A percentile compares a stretch with the other conserved stretches of the same genome.
Evolutionary conservation across 2,113 vertebrate genomes (phyloP).

Genomic region (Cephalopterus ornatus): DNA sequence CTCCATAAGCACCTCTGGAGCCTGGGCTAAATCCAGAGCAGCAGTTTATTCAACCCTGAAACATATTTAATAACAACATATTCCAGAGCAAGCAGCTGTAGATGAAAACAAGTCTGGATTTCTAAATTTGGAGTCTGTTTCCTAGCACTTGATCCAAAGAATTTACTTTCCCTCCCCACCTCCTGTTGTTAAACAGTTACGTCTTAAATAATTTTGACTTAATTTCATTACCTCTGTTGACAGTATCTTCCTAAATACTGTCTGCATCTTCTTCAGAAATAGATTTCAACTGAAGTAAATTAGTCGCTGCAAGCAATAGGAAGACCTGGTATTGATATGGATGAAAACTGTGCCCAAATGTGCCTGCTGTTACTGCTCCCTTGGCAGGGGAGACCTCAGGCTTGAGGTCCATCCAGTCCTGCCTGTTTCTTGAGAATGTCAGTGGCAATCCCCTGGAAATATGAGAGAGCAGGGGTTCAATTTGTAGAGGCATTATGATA

Average conservation of each 20-base stretch:
- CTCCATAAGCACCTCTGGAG: accelerated
- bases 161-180: neutral
- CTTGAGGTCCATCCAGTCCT: neutral
- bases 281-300: neutral
- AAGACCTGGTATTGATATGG: neutral
- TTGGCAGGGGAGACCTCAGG: neutral
- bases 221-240: neutral
- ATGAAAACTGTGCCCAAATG: neutral
- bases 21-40: neutral
- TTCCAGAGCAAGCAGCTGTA: neutral
- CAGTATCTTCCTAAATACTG: neutral
- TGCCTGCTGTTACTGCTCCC: neutral
- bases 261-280: accelerated
- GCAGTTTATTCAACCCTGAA: neutral
- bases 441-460: accelerated
- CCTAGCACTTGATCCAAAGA: neutral
- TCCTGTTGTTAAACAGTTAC: neutral
- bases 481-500: neutral
- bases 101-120: neutral
- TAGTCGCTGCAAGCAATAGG: neutral
- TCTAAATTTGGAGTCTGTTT: neutral
- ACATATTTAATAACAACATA: neutral
- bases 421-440: neutral
- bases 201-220: neutral
- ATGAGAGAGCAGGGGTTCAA: accelerated